These are phyloP conservation scores for Tragelaphus strepsiceros DNA, from an alignment of 2,113 vertebrate species.

Conservation along the genomic window DNA sequence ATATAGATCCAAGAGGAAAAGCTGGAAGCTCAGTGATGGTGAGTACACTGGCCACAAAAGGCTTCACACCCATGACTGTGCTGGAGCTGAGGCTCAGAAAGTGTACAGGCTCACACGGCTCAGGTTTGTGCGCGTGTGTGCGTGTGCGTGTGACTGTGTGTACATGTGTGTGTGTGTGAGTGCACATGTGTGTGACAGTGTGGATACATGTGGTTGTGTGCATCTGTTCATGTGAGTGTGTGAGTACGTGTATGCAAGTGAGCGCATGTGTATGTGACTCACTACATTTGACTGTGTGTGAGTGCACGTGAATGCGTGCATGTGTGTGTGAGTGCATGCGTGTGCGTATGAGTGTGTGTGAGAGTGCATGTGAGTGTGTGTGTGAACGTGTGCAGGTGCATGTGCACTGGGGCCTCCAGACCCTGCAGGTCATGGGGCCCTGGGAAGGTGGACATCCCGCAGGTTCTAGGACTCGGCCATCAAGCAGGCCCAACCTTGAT, in stretches of 20 bases:
- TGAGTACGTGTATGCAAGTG: too few relatives aligned
- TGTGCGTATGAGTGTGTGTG: background rate
- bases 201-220: background rate
- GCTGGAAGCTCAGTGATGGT: background rate
- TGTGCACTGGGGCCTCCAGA: background rate
- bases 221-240: too few relatives aligned
- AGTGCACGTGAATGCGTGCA: background rate
- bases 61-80: background rate
- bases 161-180: background rate
- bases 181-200: rapidly evolving
- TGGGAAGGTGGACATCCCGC: background rate
- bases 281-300: background rate
- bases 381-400: too few relatives aligned
- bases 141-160: background rate
- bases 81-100: background rate
- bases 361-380: too few relatives aligned
- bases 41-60: background rate
- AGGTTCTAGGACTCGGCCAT: background rate
- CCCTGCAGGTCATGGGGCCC: background rate
- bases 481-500: background rate
- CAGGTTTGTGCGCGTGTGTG: background rate
- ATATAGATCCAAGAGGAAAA: background rate
- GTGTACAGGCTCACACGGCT: background rate
- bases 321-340: background rate
- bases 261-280: background rate